A percentile compares a stretch with the other conserved stretches of the same genome.
Conservation (phyloP, 1,140 invertebrate species). For the Parasteatoda tepidariorum region DNA sequence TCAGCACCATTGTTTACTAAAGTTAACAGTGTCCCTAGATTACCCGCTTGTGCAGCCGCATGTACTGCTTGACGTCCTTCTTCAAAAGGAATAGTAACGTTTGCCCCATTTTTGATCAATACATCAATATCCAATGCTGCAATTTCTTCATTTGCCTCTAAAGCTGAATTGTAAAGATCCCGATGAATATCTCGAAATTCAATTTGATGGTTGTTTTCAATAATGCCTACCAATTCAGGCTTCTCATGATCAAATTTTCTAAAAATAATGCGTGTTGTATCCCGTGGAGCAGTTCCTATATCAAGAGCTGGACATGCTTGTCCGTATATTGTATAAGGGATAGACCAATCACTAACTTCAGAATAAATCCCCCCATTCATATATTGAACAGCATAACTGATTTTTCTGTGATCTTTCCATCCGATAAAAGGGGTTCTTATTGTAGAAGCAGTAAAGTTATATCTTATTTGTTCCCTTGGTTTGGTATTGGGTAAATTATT, state of each 20-base stretch:
- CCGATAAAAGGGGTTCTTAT: background rate
- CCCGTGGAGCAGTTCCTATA: background rate
- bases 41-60: background rate
- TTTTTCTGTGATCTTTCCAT: background rate
- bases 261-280: slow-evolving; percentile 9
- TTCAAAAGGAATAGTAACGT: background rate
- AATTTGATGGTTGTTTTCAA: background rate
- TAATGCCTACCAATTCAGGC: slow-evolving; percentile 4
- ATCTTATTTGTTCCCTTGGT: slow-evolving; percentile 7
- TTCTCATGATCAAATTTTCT: slow-evolving; percentile 10
- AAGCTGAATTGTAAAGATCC: slow-evolving; percentile 2
- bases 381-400: slow-evolving; percentile 6
- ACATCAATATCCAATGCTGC: background rate
- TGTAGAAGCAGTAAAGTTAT: background rate
- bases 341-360: slow-evolving; percentile 14
- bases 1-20: slow-evolving; percentile 3
- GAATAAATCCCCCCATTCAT: background rate
- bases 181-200: slow-evolving; percentile 20
- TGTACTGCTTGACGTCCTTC: background rate
- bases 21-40: background rate
- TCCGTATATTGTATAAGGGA: background rate
- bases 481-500: background rate
- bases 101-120: background rate
- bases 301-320: slow-evolving; percentile 5
- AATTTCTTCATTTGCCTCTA: background rate